These are phyloP conservation scores for Sebastes trivittatus DNA, from an alignment of 2,797 vertebrate genomes.

Conservation along the genomic window DNA sequence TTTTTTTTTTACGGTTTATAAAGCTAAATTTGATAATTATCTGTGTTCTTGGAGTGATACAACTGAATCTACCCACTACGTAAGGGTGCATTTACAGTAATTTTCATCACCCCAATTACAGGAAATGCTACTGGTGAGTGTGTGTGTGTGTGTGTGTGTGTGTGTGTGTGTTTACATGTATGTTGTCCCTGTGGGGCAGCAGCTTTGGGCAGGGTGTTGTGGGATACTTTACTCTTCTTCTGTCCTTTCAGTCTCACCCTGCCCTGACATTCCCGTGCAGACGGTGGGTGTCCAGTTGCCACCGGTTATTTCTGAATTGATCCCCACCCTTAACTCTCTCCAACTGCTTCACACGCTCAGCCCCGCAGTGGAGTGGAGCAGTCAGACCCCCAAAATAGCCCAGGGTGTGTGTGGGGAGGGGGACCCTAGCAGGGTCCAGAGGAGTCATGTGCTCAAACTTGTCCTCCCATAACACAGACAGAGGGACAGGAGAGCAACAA, in stretches of 20 bases:
- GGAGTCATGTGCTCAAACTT: slow-evolving; percentile 68
- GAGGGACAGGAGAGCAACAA: slow-evolving; percentile 26
- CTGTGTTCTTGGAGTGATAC: neutral
- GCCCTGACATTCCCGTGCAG: slow-evolving; percentile 64
- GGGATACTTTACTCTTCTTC: slow-evolving; percentile 42
- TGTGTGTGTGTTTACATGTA: slow-evolving; percentile 22
- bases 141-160: slow-evolving; percentile 22
- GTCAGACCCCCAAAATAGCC: slow-evolving; percentile 92
- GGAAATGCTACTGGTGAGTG: slow-evolving; percentile 10
- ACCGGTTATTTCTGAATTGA: slow-evolving; percentile 88
- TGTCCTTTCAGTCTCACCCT: slow-evolving; percentile 61
- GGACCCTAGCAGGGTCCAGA: slow-evolving; percentile 69
- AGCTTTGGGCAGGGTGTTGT: slow-evolving; percentile 6
- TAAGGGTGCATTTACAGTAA: neutral
- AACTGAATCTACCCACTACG: neutral
- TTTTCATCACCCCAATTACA: neutral
- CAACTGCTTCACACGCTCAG: slow-evolving; percentile 55
- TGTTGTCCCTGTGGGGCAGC: slow-evolving; percentile 11
- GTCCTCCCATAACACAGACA: slow-evolving; percentile 59
- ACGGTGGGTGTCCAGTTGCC: slow-evolving; percentile 81
- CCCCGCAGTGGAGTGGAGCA: slow-evolving; percentile 61
- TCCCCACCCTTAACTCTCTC: slow-evolving; percentile 58
- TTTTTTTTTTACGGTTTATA: neutral
- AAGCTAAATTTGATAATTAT: neutral
- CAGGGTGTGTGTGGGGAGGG: slow-evolving; percentile 32